phyloP scores from a whole-genome alignment of 2,113 vertebrate species.

The Drymodes brunneopygia region DNA sequence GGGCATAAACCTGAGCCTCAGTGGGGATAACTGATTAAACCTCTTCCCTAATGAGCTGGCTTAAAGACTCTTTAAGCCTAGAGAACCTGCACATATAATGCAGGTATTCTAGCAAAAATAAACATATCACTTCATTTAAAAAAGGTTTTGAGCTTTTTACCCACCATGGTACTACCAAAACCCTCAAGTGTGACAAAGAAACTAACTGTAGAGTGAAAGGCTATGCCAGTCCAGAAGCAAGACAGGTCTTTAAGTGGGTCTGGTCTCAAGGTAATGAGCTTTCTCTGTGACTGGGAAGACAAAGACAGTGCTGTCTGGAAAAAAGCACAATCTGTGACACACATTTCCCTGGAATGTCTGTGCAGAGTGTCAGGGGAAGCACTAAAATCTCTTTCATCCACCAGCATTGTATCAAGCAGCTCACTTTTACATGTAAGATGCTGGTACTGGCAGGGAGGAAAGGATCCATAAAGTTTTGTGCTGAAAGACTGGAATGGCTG shows the following conservation, averaged over 20 bases:
- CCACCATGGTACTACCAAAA: neutral
- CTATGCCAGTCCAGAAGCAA: neutral
- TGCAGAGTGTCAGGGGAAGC: neutral
- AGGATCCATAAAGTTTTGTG: neutral
- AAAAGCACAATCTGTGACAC: neutral
- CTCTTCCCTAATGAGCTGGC: neutral
- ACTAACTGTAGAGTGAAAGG: neutral
- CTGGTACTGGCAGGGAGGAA: neutral
- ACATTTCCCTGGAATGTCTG: neutral
- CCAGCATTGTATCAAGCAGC: fast-evolving
- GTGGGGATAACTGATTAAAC: neutral
- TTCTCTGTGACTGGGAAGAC: neutral
- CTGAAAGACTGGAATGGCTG: neutral
- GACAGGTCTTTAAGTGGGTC: neutral
- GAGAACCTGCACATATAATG: neutral
- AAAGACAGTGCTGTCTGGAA: neutral
- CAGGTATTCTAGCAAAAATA: neutral
- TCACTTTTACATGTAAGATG: neutral
- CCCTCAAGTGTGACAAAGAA: neutral
- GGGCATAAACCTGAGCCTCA: neutral
- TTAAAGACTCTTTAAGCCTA: neutral
- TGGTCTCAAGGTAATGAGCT: neutral
- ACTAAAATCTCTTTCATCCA: neutral
- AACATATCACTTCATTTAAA: neutral
- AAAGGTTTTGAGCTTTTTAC: neutral